phyloP scores from a whole-genome alignment of 2,797 vertebrate genomes.

The Centropyge bicolor region DNA sequence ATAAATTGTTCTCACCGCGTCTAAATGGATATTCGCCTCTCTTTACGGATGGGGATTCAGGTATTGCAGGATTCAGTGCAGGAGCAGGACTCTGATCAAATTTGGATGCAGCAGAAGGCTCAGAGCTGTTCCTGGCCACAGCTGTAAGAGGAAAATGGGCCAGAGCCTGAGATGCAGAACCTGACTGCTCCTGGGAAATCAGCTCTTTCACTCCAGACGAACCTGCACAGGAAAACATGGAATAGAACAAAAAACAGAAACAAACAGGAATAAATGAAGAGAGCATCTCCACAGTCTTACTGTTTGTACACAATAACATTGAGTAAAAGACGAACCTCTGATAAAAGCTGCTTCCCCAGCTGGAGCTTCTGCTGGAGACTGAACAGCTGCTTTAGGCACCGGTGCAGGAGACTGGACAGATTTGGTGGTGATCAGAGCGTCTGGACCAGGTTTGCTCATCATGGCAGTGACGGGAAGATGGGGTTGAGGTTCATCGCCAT shows the following conservation, averaged over 20 bases:
- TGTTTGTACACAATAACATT: background rate
- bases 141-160: constrained; percentile 60
- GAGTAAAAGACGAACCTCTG: constrained; percentile 38
- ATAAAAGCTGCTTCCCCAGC: constrained; percentile 38
- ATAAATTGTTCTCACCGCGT: constrained; percentile 39
- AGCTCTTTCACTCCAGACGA: constrained; percentile 29
- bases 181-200: constrained; percentile 37
- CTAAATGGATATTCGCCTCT: constrained; percentile 44
- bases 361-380: constrained; percentile 7
- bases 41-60: constrained; percentile 48
- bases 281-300: too few relatives aligned
- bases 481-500: constrained; percentile 40
- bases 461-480: constrained; percentile 73
- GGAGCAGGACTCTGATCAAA: constrained; percentile 20
- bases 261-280: too few relatives aligned
- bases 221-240: constrained; percentile 26
- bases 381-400: constrained; percentile 5
- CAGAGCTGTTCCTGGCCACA: constrained; percentile 56
- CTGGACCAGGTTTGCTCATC: constrained; percentile 57
- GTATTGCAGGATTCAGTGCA: background rate
- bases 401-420: constrained; percentile 36
- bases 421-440: constrained; percentile 35
- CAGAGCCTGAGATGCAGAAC: constrained; percentile 23
- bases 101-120: constrained; percentile 47
- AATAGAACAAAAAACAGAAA: background rate